Conservation (phyloP, 2,113 vertebrate species). For the Collichthys lucidus region DNA sequence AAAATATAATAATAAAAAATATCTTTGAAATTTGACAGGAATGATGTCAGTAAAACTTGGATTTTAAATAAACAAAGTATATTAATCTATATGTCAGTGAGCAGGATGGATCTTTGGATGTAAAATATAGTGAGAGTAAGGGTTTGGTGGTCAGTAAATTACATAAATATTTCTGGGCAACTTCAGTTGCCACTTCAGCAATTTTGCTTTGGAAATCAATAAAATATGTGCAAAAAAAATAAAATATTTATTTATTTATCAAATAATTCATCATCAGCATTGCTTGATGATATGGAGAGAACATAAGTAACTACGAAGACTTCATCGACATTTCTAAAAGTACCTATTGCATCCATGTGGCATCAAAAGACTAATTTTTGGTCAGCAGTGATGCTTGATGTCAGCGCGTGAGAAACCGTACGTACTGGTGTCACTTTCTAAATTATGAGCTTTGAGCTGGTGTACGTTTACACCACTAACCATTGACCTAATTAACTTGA, state of each 20-base stretch:
- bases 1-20: neutral
- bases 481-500: slow-evolving; percentile 73
- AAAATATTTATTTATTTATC: neutral
- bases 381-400: slow-evolving; percentile 23
- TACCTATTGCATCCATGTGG: neutral
- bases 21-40: neutral
- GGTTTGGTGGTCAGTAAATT: neutral
- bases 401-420: neutral
- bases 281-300: neutral
- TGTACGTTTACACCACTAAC: slow-evolving; percentile 62
- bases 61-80: neutral
- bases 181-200: neutral
- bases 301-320: neutral
- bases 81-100: neutral
- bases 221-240: neutral
- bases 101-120: neutral
- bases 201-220: neutral
- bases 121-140: neutral
- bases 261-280: neutral
- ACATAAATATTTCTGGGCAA: neutral
- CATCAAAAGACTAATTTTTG: neutral
- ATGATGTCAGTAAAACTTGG: neutral
- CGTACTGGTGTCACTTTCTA: slow-evolving; percentile 61
- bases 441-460: slow-evolving; percentile 46
- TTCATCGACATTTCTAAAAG: neutral